Conservation (phyloP, 2,113 vertebrate species). For the Psittacus erithacus region DNA sequence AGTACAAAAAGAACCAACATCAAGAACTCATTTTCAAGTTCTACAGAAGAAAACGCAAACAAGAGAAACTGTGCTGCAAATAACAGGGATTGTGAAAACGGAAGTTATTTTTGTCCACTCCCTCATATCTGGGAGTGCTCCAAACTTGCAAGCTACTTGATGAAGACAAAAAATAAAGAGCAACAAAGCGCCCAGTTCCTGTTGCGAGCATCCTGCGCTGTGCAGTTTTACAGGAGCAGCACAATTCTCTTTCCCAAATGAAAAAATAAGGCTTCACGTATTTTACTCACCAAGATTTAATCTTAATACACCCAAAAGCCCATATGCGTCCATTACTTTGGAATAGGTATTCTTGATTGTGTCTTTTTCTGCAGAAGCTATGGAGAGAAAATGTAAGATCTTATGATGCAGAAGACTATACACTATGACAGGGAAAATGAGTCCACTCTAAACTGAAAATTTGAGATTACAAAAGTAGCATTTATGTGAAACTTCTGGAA, state of each 20-base stretch:
- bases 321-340: conserved; percentile 95
- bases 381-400: neutral
- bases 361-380: conserved; percentile 92
- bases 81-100: neutral
- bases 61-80: neutral
- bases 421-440: neutral
- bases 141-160: neutral
- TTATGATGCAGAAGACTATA: neutral
- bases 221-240: neutral
- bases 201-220: neutral
- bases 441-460: neutral
- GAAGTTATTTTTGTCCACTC: conserved; percentile 18
- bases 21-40: neutral
- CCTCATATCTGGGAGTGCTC: neutral
- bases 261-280: neutral
- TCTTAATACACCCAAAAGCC: conserved; percentile 92
- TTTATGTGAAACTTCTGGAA: neutral
- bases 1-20: neutral
- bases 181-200: neutral
- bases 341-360: conserved; percentile 89
- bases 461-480: neutral
- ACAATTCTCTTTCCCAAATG: neutral
- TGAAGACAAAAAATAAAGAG: neutral
- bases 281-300: conserved; percentile 92
- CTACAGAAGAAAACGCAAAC: neutral